Conservation (phyloP, 2,888 invertebrate genomes). For the Escarpia spicata region DNA sequence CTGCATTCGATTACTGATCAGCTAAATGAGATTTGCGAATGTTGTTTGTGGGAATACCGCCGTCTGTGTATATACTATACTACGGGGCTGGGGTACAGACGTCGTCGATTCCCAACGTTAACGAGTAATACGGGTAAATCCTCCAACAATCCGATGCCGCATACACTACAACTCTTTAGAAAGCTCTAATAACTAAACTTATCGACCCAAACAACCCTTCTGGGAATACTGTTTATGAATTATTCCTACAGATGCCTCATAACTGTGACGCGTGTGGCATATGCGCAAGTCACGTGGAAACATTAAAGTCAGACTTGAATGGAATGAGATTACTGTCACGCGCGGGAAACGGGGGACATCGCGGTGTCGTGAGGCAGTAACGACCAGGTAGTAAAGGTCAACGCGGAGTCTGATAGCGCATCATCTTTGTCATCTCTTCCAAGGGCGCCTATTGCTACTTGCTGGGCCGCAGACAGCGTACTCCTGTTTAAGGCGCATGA, state of each 20-base stretch:
- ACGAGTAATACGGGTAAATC: background rate
- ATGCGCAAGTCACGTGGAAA: background rate
- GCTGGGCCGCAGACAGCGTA: background rate
- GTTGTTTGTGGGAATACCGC: background rate
- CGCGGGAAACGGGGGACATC: background rate
- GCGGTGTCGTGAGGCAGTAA: background rate
- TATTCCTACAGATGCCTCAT: too few species aligned
- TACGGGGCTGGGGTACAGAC: background rate
- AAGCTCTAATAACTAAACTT: background rate
- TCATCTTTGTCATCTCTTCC: background rate
- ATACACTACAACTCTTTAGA: background rate
- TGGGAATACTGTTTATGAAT: background rate
- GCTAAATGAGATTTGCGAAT: background rate
- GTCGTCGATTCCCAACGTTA: background rate
- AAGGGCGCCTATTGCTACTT: background rate
- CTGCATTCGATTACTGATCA: slow-evolving; percentile 1
- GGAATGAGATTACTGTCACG: background rate
- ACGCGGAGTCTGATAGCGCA: background rate
- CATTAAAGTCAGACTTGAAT: background rate
- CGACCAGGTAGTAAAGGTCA: background rate
- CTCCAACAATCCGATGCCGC: background rate
- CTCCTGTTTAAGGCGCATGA: background rate
- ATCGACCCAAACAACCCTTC: background rate
- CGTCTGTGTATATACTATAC: background rate
- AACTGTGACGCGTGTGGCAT: too few species aligned